These are phyloP conservation scores for Ictalurus furcatus DNA, from an alignment of 2,113 vertebrate genomes.

Conservation along the genomic window DNA sequence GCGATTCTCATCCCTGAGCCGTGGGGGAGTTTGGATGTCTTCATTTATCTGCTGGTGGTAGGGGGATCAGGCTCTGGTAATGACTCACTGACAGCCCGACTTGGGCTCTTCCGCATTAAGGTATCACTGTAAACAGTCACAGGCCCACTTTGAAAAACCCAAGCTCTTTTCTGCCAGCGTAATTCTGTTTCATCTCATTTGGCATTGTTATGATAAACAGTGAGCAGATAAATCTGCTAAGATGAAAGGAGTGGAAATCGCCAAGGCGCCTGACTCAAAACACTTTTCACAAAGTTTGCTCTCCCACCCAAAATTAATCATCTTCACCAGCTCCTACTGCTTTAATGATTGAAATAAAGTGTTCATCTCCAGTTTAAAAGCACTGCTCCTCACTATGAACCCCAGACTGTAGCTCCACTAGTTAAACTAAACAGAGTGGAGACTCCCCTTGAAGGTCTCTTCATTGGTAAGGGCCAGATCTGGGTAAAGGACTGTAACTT, in stretches of 20 bases:
- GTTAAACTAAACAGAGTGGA: constrained; percentile 6
- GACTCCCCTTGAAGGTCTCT: neutral
- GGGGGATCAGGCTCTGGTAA: constrained; percentile 47
- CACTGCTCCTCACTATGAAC: neutral
- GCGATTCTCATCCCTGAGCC: constrained; percentile 34
- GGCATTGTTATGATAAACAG: constrained; percentile 61
- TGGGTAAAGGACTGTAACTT: neutral
- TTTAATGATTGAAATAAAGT: constrained; percentile 38
- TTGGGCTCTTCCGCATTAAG: constrained; percentile 52
- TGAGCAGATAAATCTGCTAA: constrained; percentile 53
- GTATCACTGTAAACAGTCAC: constrained; percentile 62
- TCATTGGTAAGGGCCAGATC: neutral
- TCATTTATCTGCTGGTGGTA: constrained; percentile 52
- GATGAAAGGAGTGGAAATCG: constrained; percentile 60
- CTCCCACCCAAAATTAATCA: constrained; percentile 54
- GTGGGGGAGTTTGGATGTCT: constrained; percentile 46
- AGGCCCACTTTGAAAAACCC: constrained; percentile 52
- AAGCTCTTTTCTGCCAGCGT: constrained; percentile 54
- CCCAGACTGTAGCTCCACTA: neutral
- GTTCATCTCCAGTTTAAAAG: constrained; percentile 26
- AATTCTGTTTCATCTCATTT: constrained; percentile 59
- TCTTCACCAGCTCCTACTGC: constrained; percentile 24
- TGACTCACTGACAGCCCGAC: constrained; percentile 49
- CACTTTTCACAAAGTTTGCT: constrained; percentile 51
- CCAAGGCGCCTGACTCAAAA: constrained; percentile 49